These are phyloP conservation scores for Potamilus streckersoni DNA, from an alignment of 1,140 invertebrate genomes.

Conservation along the genomic window DNA sequence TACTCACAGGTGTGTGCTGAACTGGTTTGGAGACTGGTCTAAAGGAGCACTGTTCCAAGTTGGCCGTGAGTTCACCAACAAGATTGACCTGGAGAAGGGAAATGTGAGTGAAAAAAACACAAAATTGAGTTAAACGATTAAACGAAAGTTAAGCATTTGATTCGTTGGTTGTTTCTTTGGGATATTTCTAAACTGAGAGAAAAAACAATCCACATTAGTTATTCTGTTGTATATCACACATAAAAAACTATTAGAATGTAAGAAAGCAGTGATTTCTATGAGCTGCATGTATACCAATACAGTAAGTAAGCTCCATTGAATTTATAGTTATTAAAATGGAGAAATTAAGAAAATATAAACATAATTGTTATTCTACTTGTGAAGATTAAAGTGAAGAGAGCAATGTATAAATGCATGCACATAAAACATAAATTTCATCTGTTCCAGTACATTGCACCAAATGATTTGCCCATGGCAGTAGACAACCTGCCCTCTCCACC, in stretches of 20 bases:
- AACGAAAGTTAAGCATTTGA: neutral
- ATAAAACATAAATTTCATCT: neutral
- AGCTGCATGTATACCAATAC: no score
- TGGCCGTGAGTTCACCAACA: slow-evolving; percentile 73
- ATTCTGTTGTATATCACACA: no score
- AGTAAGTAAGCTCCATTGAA: no score
- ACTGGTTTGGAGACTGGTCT: slow-evolving; percentile 99
- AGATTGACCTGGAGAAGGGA: slow-evolving; percentile 72
- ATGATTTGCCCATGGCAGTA: slow-evolving; percentile 89
- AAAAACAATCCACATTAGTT: neutral
- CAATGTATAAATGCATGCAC: no score
- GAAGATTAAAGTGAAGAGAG: no score
- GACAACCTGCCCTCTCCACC: slow-evolving; percentile 81
- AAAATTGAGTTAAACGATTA: no score
- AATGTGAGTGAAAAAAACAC: slow-evolving; percentile 47
- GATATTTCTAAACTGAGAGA: neutral
- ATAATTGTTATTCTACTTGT: no score
- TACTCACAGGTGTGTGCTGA: slow-evolving; percentile 85
- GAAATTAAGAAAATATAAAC: no score
- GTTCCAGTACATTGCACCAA: slow-evolving; percentile 83
- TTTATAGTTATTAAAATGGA: no score
- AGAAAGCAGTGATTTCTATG: no score
- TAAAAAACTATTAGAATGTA: no score
- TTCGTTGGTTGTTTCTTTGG: neutral
- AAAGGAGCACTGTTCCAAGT: slow-evolving; percentile 96